Base-by-base conservation (phyloP, 2,113 vertebrate genomes). In the Petrocephalus microphthalmus region DNA sequence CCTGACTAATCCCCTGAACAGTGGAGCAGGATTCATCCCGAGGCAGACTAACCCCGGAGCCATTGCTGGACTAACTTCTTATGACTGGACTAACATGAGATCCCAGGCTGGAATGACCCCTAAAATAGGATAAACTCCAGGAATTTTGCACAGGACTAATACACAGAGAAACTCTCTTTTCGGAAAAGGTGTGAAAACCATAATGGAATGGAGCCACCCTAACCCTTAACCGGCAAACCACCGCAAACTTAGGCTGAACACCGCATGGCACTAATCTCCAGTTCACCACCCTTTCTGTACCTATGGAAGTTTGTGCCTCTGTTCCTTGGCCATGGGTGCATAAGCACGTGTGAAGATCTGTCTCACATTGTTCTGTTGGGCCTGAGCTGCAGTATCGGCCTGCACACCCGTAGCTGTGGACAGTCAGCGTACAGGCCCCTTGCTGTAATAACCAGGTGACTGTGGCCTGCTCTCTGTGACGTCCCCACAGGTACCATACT, bases 401-500 rank as follows among this genome's bases (percentile, higher is more conserved):
- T 33, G 4, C 52, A 54, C 52, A 85, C 5, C 29, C 13, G n/a
- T 83, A 19, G 47, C 20, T 3, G 11, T 52, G 22, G 45, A 22
- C 67, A 37, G 8, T 37, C 37, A 13, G 29, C 56, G 51, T 81
- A n/a, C 7, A 6, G 25, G 25, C 17, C 7, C 3, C 13, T 60
- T 42, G 42, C 87, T 33, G 7, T 88, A 20, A 53, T 25, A 49
- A 88, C 37, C 81, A 15, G 45, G 60, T 54, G 51, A 82, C 51
- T 4, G 3, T 33, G 25, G 25, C 5, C 25, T 49, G 5, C 11
- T 29, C 51, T 85, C 52, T 52, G 11, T 84, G 10, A 33, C 15
- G 7, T 85, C 85, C 85, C 17, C 17, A 3, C 89, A 98, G 97
- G 92, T 96, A 78, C 96, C 96, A 2, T 96, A 96, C 89, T 98